Evolutionary conservation across 2,797 vertebrate genomes (phyloP), one percentile per base, ranked within the genome.

Genomic region (Calcarius lapponicus): DNA sequence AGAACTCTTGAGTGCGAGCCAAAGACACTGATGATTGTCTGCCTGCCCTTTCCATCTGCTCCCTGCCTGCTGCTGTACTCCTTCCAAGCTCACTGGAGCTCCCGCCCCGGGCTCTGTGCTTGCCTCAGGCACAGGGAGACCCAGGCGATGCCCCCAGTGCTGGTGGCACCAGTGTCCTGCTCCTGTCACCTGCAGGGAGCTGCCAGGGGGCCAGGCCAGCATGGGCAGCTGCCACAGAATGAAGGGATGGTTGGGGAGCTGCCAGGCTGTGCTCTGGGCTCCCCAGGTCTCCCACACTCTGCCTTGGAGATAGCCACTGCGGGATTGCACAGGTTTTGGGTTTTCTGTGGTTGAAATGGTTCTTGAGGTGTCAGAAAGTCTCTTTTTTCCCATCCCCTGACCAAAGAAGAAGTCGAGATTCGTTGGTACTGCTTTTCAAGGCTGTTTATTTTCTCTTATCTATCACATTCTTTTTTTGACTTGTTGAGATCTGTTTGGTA

Each of bases 41-140:
- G 60, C 82, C 95, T 75, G 62, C 80, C 91, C 80, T 75, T 88
- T 64, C 91, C 95, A 94, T 93, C 95, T 96, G 87, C 75, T 78
- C 74, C 47, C 84, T 92, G 79, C 51, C 82, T 81, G 7, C 61
- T 88, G 61, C 7, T 86, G 82, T 32, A 42, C 73, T 81, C 76
- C 15, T 86, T 92, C 82, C 82, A 83, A 88, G 80, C 70, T 13
- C 45, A 4, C 34, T 64, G 73, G 26, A 65, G 19, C 78, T 53
- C 64, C 72, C 73, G 53, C 4, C 51, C 6, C 4, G 8, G 47
- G 21, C 50, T 61, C 22, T 5, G 1, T 3, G 22, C 62, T 57
- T 20, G 15, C 40, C 84, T 60, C 54, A 10, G 19, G 84, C 43
- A 28, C 36, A 8, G 0, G 0, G 45, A 74, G 67, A 42, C 5